These are phyloP conservation scores for Acrobasis consociella DNA, from an alignment of 2,888 invertebrate species.

Conservation along the genomic window DNA sequence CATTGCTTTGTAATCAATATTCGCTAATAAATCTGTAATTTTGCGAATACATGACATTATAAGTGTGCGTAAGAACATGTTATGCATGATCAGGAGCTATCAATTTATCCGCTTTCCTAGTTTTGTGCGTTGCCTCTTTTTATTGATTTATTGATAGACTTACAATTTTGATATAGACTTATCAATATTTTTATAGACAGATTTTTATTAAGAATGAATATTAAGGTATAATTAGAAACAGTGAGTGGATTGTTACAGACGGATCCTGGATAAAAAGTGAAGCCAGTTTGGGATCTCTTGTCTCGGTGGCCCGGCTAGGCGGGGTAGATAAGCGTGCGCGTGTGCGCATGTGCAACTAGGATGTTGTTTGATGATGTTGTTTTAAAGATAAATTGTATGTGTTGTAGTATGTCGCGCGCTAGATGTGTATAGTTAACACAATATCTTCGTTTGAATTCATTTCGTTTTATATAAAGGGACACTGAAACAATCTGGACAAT, in stretches of 20 bases:
- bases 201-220: too few relatives aligned
- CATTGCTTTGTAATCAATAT: neutral
- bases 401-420: neutral
- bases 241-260: too few relatives aligned
- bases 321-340: too few relatives aligned
- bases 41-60: conserved; percentile 1
- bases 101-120: conserved; percentile 29
- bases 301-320: too few relatives aligned
- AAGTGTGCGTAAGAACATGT: neutral
- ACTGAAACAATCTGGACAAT: too few relatives aligned
- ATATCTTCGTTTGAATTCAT: too few relatives aligned
- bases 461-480: too few relatives aligned
- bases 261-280: too few relatives aligned
- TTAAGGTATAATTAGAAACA: too few relatives aligned
- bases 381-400: neutral
- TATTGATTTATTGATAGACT: neutral
- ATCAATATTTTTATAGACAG: neutral
- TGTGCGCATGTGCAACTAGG: too few relatives aligned
- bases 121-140: conserved; percentile 5
- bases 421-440: neutral
- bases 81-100: conserved; percentile 9
- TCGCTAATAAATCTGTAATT: conserved; percentile 13
- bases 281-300: too few relatives aligned
- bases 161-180: neutral
- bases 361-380: conserved; percentile 6